Conservation (phyloP, 2,888 invertebrate genomes). For the Caenorhabditis parvicauda region DNA sequence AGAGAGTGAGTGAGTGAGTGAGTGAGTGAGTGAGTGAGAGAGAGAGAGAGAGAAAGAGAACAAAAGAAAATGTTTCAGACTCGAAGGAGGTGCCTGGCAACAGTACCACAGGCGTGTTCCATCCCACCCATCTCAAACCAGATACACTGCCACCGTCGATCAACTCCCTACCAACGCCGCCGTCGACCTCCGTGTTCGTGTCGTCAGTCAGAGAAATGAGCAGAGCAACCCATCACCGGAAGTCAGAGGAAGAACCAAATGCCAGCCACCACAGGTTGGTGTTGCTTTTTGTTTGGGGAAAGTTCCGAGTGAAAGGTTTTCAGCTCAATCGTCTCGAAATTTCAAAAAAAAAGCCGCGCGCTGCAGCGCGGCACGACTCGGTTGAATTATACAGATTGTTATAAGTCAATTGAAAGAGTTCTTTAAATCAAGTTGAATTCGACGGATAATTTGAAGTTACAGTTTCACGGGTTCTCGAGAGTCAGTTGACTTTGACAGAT, state of each 20-base stretch:
- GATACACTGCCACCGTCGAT: slow-evolving; percentile 53
- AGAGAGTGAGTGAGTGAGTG: slow-evolving; percentile 4
- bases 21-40: slow-evolving; percentile 4
- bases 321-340: no score
- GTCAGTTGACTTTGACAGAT: not conserved
- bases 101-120: slow-evolving; percentile 51
- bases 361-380: no score
- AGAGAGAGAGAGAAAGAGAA: slow-evolving; percentile 1
- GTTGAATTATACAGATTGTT: no score
- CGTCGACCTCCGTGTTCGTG: slow-evolving; percentile 57
- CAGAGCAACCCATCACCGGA: slow-evolving; percentile 60
- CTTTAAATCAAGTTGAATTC: no score
- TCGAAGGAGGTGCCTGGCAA: slow-evolving; percentile 58
- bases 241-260: slow-evolving; percentile 60
- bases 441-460: not conserved
- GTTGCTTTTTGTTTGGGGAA: not conserved
- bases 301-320: no score
- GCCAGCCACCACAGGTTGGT: slow-evolving; percentile 61
- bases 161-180: slow-evolving; percentile 60
- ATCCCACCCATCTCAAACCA: slow-evolving; percentile 47
- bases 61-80: not conserved
- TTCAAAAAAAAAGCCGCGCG: no score
- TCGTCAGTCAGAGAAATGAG: slow-evolving; percentile 52
- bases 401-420: no score
- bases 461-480: not conserved